Conservation (phyloP, 2,888 invertebrate species). For the Apomyelois bistriatella region DNA sequence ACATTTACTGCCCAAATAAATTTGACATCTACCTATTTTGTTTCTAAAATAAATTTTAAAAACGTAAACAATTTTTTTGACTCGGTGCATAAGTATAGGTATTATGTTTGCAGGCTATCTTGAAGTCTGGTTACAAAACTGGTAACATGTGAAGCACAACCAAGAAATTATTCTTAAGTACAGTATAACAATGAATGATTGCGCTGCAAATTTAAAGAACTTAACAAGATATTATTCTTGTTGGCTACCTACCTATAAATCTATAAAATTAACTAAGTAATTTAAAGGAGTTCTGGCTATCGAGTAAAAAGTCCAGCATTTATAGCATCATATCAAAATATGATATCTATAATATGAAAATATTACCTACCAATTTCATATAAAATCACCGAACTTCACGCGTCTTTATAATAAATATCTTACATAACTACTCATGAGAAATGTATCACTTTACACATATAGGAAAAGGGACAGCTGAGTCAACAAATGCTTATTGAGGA, state of each 20-base stretch:
- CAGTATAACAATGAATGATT: conserved; percentile 19
- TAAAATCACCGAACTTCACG: conserved; percentile 44
- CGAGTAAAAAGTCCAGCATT: conserved; percentile 72
- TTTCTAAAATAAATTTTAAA: no score
- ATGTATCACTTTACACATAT: conserved; percentile 21
- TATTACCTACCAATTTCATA: conserved; percentile 43
- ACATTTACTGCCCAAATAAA: no score
- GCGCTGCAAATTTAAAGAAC: conserved; percentile 20
- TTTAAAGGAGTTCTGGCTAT: conserved; percentile 48
- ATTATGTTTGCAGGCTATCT: not conserved
- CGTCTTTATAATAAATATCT: conserved; percentile 27
- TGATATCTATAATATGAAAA: conserved; percentile 39
- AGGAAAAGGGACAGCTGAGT: conserved; percentile 11
- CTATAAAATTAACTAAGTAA: conserved; percentile 44
- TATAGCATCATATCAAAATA: conserved; percentile 40
- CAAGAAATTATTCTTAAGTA: conserved; percentile 24
- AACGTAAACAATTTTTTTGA: no score
- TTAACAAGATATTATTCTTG: conserved; percentile 25
- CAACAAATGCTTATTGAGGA: conserved; percentile 1
- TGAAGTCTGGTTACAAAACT: conserved; percentile 7
- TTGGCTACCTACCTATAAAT: conserved; percentile 39
- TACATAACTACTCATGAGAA: conserved; percentile 30
- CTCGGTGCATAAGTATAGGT: not conserved
- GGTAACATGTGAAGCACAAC: conserved; percentile 33
- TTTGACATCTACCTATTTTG: no score